Conservation (phyloP, 2,113 vertebrate species). For the Periophthalmus modestus region DNA sequence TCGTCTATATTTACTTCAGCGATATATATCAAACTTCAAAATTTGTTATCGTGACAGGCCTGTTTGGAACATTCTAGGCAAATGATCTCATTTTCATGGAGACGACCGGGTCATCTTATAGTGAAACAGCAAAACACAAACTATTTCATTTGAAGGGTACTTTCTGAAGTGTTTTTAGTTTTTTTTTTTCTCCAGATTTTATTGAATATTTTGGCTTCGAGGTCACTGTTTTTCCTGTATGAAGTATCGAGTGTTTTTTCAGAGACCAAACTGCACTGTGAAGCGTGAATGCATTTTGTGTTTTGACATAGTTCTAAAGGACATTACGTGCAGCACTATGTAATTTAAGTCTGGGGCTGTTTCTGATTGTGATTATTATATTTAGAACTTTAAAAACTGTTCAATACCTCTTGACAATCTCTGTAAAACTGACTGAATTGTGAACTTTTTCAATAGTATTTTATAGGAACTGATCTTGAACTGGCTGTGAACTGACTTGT, state of each 20-base stretch:
- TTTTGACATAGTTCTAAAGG: neutral
- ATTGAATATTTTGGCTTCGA: neutral
- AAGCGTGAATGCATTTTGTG: constrained; percentile 20
- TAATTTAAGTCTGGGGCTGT: neutral
- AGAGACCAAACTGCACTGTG: neutral
- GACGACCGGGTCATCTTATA: no score
- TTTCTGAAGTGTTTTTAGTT: neutral
- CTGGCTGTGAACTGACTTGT: neutral
- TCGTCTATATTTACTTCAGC: no score
- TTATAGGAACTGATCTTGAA: no score
- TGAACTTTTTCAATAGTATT: neutral
- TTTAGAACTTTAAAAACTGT: neutral
- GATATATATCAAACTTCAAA: no score
- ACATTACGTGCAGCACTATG: neutral
- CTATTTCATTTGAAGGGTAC: neutral
- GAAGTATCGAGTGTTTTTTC: neutral
- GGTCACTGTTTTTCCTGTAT: neutral
- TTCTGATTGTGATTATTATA: neutral
- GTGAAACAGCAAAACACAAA: no score
- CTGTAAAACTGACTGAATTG: neutral
- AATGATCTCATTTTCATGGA: no score
- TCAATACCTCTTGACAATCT: constrained; percentile 10
- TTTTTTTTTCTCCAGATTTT: neutral
- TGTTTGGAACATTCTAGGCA: no score
- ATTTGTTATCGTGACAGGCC: no score